These are phyloP conservation scores for Aegotheles bennettii DNA, from an alignment of 2,113 vertebrate genomes.

Conservation along the genomic window DNA sequence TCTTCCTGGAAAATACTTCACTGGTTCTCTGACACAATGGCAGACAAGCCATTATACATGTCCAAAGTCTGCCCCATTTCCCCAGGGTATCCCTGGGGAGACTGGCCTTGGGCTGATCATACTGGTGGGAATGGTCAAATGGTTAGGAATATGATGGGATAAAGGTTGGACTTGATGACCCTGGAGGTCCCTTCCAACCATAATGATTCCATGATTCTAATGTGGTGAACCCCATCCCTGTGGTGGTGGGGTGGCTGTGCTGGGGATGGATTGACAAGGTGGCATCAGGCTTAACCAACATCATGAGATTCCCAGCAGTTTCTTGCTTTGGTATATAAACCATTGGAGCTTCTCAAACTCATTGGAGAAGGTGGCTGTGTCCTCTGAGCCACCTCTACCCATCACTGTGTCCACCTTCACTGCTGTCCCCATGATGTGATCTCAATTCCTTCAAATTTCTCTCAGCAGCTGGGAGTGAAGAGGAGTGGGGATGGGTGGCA, in stretches of 20 bases:
- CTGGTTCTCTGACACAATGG: background rate
- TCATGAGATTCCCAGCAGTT: background rate
- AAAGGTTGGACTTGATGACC: too few species aligned
- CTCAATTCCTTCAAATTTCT: background rate
- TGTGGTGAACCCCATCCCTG: background rate
- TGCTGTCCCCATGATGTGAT: too few species aligned
- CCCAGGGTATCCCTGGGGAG: background rate
- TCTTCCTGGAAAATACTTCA: background rate
- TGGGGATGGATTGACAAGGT: background rate
- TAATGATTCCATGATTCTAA: too few species aligned
- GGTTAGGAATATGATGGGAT: too few species aligned
- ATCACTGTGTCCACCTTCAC: background rate
- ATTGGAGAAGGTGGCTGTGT: background rate
- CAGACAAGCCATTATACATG: background rate
- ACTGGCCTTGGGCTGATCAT: background rate
- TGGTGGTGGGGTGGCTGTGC: background rate
- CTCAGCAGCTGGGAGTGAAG: background rate
- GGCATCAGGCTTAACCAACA: background rate
- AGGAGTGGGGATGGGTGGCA: background rate
- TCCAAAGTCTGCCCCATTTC: background rate
- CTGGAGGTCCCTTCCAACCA: too few species aligned
- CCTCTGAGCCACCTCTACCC: background rate
- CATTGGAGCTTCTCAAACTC: background rate
- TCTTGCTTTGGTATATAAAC: background rate
- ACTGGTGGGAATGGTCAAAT: too few species aligned